Conservation (phyloP, 1,140 invertebrate species). For the Philopotamus ludificatus region DNA sequence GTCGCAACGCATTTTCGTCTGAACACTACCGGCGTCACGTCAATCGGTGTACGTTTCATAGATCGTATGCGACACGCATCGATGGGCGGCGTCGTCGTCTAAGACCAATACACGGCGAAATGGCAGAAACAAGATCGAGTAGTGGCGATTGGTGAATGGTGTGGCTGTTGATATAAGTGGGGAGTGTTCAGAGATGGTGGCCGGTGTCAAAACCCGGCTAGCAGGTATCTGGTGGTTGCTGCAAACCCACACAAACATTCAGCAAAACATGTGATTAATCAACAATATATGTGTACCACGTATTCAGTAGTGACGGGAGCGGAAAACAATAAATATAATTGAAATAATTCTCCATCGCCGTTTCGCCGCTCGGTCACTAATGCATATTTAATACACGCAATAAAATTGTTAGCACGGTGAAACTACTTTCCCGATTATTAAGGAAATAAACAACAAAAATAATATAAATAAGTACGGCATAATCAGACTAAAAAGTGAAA, state of each 20-base stretch:
- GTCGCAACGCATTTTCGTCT: neutral
- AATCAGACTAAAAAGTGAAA: slow-evolving; percentile 4
- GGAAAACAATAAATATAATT: neutral
- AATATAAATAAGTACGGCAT: slow-evolving; percentile 2
- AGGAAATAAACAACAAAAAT: slow-evolving; percentile 6
- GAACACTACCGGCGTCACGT: neutral
- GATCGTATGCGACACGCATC: slow-evolving; percentile 6
- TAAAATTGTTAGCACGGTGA: slow-evolving; percentile 19
- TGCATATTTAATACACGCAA: neutral
- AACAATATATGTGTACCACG: slow-evolving; percentile 24
- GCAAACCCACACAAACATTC: slow-evolving; percentile 48
- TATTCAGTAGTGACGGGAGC: neutral
- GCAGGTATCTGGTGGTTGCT: slow-evolving; percentile 57
- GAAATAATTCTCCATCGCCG: no score
- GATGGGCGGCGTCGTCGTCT: neutral
- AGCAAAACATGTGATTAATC: slow-evolving; percentile 32
- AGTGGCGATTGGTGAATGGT: slow-evolving; percentile 37
- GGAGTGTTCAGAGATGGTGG: slow-evolving; percentile 49
- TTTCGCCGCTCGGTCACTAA: no score
- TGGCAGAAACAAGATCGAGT: slow-evolving; percentile 33
- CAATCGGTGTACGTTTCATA: no score
- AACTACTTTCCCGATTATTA: slow-evolving; percentile 1
- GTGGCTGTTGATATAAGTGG: slow-evolving; percentile 53
- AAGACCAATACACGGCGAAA: neutral
- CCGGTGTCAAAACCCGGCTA: slow-evolving; percentile 59